Evolutionary conservation across 2,797 vertebrate genomes (phyloP), one percentile per base, ranked within the genome.

Genomic region (Moxostoma hubbsi): DNA sequence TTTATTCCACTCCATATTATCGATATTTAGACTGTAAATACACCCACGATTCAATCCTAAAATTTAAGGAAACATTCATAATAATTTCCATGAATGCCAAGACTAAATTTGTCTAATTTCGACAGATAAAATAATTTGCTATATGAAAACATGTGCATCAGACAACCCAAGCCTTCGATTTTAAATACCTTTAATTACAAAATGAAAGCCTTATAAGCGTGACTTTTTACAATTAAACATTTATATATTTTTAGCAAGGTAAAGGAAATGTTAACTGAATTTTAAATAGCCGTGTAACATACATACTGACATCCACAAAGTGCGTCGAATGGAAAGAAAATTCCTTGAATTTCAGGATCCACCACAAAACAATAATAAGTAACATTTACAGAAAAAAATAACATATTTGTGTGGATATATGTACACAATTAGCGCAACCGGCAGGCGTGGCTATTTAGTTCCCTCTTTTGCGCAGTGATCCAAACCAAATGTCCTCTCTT

Each of bases 221-320:
- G 95, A 95, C 93, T 95, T 96, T 95, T 94, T 99, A 99, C 98
- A 99, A 96, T 96, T 98, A 97, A 97, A 98, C 95, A 97, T 97
- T 97, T 98, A 97, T 97, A 96, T 97, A 97, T 97, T 93, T 96
- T 95, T 93, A 95, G 93, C 93, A 95, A 96, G 95, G 92, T 93
- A 97, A 96, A 94, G 93, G 95, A 96, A 97, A 92, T 92, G 91
- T 93, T 95, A 97, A 98, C 95, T 96, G 94, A 96, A 94, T 95
- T 94, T 95, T 95, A 96, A 97, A 97, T 98, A 98, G 92, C 92
- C 94, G 97, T 96, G 94, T 97, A 76, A 98, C 96, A 96, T 97
- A 99, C 97, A 99, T 97, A 96, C 93, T 92, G 94, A 96, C 94
- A 97, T 98, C 96, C 97, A 99, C 98, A 99, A 99, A 98, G 98